phyloP scores from a whole-genome alignment of 1,140 invertebrate genomes.

The Elysia chlorotica region DNA sequence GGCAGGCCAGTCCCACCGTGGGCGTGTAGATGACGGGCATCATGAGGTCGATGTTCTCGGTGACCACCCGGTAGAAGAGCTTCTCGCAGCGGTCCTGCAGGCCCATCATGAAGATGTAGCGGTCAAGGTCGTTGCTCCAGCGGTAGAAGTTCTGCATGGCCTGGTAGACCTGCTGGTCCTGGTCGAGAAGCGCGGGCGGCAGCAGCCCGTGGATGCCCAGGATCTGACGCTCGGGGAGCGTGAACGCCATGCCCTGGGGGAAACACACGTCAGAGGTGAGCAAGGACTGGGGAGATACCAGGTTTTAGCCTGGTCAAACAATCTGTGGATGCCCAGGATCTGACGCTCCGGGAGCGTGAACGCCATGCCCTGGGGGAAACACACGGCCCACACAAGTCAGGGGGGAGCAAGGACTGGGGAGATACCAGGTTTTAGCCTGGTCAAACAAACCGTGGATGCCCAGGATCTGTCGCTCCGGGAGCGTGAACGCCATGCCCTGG shows the following conservation, averaged over 20 bases:
- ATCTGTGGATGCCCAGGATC: slow-evolving; percentile 59
- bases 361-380: slow-evolving; percentile 58
- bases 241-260: slow-evolving; percentile 60
- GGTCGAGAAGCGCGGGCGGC: slow-evolving; percentile 51
- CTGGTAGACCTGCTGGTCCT: slow-evolving; percentile 49
- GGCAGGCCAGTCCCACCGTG: slow-evolving; percentile 95
- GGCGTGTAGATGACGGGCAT: slow-evolving; percentile 99
- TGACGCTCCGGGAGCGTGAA: slow-evolving; percentile 59
- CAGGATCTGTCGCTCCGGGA: slow-evolving; percentile 56
- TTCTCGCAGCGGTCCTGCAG: slow-evolving; percentile 57
- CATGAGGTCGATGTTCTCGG: slow-evolving; percentile 91
- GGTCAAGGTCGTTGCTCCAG: slow-evolving; percentile 52
- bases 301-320: too few species aligned
- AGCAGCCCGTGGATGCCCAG: slow-evolving; percentile 60
- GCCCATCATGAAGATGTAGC: slow-evolving; percentile 53
- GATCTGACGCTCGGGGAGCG: slow-evolving; percentile 55
- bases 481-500: slow-evolving; percentile 58
- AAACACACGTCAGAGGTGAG: too few species aligned
- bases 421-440: too few species aligned
- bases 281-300: too few species aligned
- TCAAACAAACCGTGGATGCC: slow-evolving; percentile 61
- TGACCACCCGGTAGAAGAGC: slow-evolving; percentile 90
- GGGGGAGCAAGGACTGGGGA: too few species aligned
- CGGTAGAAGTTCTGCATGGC: slow-evolving; percentile 57
- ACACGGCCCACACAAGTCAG: too few species aligned